A percentile compares a stretch with the other conserved stretches of the same genome.
phyloP scores from a whole-genome alignment of 2,888 invertebrate genomes.

The Anodontia alba region DNA sequence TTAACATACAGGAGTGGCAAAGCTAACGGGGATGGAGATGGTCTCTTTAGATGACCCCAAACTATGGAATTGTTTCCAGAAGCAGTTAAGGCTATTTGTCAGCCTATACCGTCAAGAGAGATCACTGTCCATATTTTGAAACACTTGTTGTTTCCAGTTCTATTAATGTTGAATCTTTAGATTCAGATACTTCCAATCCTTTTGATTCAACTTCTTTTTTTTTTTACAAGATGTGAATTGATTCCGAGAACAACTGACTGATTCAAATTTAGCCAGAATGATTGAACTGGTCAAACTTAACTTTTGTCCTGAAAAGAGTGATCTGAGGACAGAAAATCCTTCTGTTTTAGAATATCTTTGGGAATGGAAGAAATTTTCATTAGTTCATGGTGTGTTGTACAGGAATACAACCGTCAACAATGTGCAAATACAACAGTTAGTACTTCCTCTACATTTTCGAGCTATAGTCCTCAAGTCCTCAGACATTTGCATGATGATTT shows the following conservation, averaged over 20 bases:
- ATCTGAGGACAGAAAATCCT: neutral
- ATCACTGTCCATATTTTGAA: neutral
- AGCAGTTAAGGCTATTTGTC: conserved; percentile 39
- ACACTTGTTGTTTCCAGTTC: neutral
- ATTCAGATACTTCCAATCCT: neutral
- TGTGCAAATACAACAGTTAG: neutral
- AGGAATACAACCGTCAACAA: neutral
- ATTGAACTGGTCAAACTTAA: neutral
- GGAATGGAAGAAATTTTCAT: conserved; percentile 3
- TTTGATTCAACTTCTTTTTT: neutral
- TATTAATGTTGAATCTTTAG: neutral
- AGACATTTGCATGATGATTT: no score
- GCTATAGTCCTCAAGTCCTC: conserved; percentile 5
- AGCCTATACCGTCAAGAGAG: neutral
- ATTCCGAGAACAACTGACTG: neutral
- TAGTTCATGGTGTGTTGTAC: neutral
- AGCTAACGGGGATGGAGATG: no score
- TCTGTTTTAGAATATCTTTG: neutral
- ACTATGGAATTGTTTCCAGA: neutral
- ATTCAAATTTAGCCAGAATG: neutral
- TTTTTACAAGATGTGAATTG: conserved; percentile 13
- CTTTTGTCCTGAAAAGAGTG: neutral
- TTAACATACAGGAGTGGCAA: conserved; percentile 28
- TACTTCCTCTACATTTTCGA: neutral
- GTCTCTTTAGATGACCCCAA: neutral